Evolutionary conservation across 2,888 invertebrate genomes (phyloP), one percentile per base, ranked within the genome.

Genomic region (Empis stercorea): DNA sequence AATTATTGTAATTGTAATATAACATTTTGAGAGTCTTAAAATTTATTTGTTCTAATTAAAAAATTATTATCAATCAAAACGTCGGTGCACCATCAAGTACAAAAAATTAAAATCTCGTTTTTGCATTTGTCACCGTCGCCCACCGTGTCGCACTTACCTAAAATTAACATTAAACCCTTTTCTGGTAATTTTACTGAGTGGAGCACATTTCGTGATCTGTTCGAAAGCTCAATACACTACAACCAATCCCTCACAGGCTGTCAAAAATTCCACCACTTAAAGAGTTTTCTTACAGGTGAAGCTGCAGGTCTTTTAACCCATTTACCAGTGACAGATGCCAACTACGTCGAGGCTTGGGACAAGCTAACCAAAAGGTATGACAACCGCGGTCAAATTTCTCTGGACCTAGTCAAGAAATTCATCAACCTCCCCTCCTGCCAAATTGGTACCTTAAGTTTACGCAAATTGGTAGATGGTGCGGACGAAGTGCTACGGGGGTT

Each of bases 81-180:
- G n/a, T n/a, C n/a, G n/a, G n/a, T n/a, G n/a, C n/a, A n/a, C n/a
- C n/a, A n/a, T n/a, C n/a, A n/a, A n/a, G n/a, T n/a, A n/a, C n/a
- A n/a, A n/a, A n/a, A n/a, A n/a, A n/a, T n/a, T n/a, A n/a, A n/a
- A n/a, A n/a, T n/a, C n/a, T n/a, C n/a, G n/a, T n/a, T n/a, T n/a
- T n/a, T n/a, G n/a, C n/a, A n/a, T n/a, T n/a, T n/a, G n/a, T n/a
- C n/a, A n/a, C n/a, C n/a, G n/a, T n/a, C n/a, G 20, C 3, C 20
- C 5, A 20, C 20, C 20, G 5, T 20, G 5, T 20, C 20, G 2
- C 57, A 52, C 5, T 57, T 56, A 16, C 61, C 59, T 11, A 56
- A 57, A 10, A 57, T 50, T 5, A 17, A 30, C 9, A 48, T 45
- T 17, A 53, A 51, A 5, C 46, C 44, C 5, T 50, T 50, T 23